These are phyloP conservation scores for Lithophane leautieri DNA, from an alignment of 2,888 invertebrate species.

Conservation along the genomic window DNA sequence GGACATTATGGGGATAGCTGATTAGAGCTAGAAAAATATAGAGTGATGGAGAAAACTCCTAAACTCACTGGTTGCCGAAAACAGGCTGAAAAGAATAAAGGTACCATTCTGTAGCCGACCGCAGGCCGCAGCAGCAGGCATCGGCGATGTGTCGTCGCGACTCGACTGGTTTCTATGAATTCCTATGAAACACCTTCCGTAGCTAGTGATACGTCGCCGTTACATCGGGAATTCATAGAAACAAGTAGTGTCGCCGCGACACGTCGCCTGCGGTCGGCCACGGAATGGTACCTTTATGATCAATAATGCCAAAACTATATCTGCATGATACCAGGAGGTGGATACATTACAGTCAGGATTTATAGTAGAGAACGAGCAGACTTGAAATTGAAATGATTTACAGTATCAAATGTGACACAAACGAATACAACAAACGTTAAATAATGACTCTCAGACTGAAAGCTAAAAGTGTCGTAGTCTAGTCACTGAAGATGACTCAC, in stretches of 20 bases:
- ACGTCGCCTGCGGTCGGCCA: no score
- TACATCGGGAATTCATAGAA: no score
- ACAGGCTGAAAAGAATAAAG: not conserved
- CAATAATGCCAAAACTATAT: conserved; percentile 15
- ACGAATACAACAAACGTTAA: conserved; percentile 25
- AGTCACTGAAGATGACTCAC: conserved; percentile 41
- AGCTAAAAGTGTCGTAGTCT: conserved; percentile 27
- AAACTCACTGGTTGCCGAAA: not conserved
- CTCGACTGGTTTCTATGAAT: no score
- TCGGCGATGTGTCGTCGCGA: no score
- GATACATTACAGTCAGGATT: conserved; percentile 29
- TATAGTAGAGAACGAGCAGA: conserved; percentile 13
- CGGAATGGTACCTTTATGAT: not conserved
- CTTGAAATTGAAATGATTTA: conserved; percentile 41
- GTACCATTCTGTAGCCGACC: no score
- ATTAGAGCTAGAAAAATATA: no score
- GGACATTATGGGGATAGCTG: not conserved
- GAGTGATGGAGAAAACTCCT: not conserved
- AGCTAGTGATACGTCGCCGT: no score
- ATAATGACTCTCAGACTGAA: conserved; percentile 33
- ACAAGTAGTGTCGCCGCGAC: no score
- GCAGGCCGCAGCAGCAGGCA: no score
- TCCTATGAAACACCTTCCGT: no score
- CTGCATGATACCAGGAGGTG: conserved; percentile 8
- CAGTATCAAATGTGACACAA: conserved; percentile 35